A percentile compares a stretch with the other conserved stretches of the same genome.
phyloP scores from a whole-genome alignment of 1,140 invertebrate species.

The Zaprionus ghesquierei region DNA sequence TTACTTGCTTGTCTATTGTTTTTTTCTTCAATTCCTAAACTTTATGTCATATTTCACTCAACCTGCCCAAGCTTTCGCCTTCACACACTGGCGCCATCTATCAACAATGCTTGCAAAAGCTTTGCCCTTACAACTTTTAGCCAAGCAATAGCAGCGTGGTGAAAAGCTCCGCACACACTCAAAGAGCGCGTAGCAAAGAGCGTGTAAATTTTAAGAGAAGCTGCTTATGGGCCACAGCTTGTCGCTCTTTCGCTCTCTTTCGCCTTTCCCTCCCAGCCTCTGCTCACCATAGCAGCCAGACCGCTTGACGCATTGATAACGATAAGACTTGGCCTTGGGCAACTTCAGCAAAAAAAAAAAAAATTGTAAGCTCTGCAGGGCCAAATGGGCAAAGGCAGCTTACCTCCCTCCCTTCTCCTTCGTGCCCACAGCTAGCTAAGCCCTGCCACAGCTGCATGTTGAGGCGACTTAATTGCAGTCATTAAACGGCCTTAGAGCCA shows the following conservation, averaged over 20 bases:
- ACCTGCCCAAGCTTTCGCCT: not conserved
- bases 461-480: slow-evolving; percentile 56
- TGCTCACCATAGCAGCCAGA: not conserved
- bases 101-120: not conserved
- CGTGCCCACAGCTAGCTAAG: not conserved
- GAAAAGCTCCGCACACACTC: slow-evolving; percentile 41
- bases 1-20: not conserved
- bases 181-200: not conserved
- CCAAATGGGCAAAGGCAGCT: not conserved
- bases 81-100: slow-evolving; percentile 30
- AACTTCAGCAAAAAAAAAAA: not conserved
- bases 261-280: not conserved
- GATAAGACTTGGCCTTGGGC: slow-evolving; percentile 49
- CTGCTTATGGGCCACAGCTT: slow-evolving; percentile 9
- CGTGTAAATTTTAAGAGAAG: slow-evolving; percentile 7
- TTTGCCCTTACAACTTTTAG: not conserved
- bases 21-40: not conserved
- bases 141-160: not conserved
- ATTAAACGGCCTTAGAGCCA: slow-evolving; percentile 37
- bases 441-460: slow-evolving; percentile 38
- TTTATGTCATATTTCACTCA: not conserved
- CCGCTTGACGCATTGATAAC: slow-evolving; percentile 57
- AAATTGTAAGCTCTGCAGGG: not conserved
- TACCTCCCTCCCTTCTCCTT: not conserved
- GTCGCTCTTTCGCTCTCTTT: not conserved